A percentile compares a stretch with the other conserved stretches of the same genome.
Evolutionary conservation across 2,888 invertebrate species (phyloP).

Genomic region (Chymomyza fuscimana): DNA sequence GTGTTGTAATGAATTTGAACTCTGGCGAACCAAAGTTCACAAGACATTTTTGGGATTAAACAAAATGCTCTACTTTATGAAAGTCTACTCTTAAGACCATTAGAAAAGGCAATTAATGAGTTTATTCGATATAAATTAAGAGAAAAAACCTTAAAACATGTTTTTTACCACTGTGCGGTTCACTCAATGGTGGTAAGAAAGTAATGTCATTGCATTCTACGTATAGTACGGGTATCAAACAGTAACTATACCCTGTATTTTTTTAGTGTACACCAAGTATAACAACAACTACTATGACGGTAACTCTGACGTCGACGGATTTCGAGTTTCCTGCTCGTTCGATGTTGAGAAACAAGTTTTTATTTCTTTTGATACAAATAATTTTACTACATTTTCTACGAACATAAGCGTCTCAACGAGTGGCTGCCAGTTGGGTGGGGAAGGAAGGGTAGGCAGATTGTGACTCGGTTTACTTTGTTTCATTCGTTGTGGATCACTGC

Average conservation of each 20-base stretch:
- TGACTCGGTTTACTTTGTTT: conserved; percentile 37
- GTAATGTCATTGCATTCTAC: no score
- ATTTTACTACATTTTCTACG: conserved; percentile 51
- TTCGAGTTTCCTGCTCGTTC: conserved; percentile 31
- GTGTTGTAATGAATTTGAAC: no score
- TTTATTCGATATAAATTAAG: no score
- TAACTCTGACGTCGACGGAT: neutral
- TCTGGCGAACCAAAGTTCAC: no score
- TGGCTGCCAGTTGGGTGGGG: neutral
- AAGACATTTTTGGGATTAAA: no score
- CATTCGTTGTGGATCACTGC: conserved; percentile 33
- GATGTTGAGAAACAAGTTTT: conserved; percentile 61
- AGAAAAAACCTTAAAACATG: no score
- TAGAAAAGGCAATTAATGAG: no score
- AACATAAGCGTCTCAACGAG: conserved; percentile 1
- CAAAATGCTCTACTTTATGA: no score
- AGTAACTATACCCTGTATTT: neutral
- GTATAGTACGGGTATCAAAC: neutral
- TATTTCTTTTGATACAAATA: conserved; percentile 54
- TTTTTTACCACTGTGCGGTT: neutral
- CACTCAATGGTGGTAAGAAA: neutral
- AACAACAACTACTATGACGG: conserved; percentile 7
- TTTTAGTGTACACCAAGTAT: conserved; percentile 28
- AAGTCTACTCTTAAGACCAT: no score
- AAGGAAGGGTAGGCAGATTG: conserved; percentile 21